phyloP scores from a whole-genome alignment of 2,113 vertebrate genomes.

The Phyllostomus discolor region DNA sequence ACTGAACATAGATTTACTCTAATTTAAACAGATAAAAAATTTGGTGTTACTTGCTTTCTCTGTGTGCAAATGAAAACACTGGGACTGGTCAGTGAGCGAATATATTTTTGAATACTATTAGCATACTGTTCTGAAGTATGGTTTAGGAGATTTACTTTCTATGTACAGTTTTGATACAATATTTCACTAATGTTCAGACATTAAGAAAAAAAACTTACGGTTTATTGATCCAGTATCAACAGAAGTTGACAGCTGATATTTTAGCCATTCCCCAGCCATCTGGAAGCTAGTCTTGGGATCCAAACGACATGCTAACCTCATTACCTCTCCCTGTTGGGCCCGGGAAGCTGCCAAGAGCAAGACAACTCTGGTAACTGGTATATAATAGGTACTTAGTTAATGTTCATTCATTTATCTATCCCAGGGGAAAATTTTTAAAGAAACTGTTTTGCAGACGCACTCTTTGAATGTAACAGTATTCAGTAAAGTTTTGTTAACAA shows the following conservation, averaged over 20 bases:
- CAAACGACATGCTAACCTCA: constrained; percentile 90
- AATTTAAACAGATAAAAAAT: neutral
- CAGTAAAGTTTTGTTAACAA: neutral
- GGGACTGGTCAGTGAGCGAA: neutral
- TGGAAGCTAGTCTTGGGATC: constrained; percentile 92
- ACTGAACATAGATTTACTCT: neutral
- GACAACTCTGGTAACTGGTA: neutral
- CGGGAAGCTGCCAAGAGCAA: constrained; percentile 86
- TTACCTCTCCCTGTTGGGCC: constrained; percentile 91
- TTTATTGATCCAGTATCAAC: constrained; percentile 83
- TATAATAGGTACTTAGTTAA: neutral
- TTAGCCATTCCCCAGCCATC: constrained; percentile 92
- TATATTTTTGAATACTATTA: neutral
- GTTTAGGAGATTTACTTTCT: neutral
- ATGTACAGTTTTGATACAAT: neutral
- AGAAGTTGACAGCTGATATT: constrained; percentile 86
- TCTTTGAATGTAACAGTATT: neutral
- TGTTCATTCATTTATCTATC: neutral
- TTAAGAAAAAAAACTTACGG: constrained; percentile 77
- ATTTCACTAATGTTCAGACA: constrained; percentile 8
- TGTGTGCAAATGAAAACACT: neutral
- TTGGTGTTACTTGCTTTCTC: neutral
- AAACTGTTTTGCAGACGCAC: neutral
- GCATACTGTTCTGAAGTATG: neutral
- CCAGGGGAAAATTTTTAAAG: neutral